Evolutionary conservation across 1,140 invertebrate species (phyloP).

Genomic region (Lordiphosa mommai): DNA sequence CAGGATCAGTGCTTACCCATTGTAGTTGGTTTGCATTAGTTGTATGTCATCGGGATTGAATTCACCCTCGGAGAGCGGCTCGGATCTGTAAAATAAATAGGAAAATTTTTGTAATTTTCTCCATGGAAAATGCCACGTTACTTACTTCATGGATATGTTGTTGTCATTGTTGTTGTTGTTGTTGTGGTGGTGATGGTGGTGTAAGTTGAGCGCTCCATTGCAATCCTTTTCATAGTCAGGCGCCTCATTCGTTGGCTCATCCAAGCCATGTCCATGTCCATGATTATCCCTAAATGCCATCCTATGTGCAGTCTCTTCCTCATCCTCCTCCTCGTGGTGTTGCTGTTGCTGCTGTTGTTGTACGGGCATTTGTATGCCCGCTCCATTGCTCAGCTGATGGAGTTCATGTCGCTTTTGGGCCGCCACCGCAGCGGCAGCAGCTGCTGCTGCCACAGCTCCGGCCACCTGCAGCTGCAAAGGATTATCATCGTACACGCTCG

Average conservation of each 20-base stretch:
- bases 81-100: conserved; percentile 45
- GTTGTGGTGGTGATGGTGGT: conserved; percentile 35
- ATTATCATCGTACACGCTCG: conserved; percentile 48
- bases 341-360: not conserved
- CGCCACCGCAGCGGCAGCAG: conserved; percentile 46
- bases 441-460: conserved; percentile 46
- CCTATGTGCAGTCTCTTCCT: conserved; percentile 21
- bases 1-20: conserved; percentile 52
- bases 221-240: conserved; percentile 67
- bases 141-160: conserved; percentile 78
- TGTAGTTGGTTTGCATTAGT: conserved; percentile 74
- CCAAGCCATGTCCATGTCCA: conserved; percentile 33
- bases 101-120: not conserved
- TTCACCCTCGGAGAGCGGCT: conserved; percentile 72
- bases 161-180: conserved; percentile 55
- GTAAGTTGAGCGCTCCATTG: conserved; percentile 67
- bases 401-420: conserved; percentile 51
- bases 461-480: conserved; percentile 54
- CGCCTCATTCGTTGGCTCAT: conserved; percentile 39
- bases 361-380: not conserved
- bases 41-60: conserved; percentile 78
- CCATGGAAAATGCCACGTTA: not conserved
- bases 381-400: conserved; percentile 22
- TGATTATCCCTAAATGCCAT: conserved; percentile 39
- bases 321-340: conserved; percentile 19